phyloP scores from a whole-genome alignment of 92 coral and sea anemone species.

The Zoanthus gigantus region DNA sequence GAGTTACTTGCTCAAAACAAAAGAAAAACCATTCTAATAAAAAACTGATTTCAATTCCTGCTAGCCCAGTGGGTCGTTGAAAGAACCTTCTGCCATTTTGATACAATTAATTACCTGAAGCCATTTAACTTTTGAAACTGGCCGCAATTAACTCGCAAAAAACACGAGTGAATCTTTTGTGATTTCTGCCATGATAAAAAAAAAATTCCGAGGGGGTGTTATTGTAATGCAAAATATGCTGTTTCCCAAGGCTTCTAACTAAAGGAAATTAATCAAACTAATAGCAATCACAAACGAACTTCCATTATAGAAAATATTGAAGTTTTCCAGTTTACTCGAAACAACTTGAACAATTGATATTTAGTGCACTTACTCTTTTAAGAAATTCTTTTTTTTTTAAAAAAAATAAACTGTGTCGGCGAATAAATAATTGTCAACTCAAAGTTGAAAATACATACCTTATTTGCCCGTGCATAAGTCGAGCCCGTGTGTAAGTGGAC shows the following conservation, averaged over 20 bases:
- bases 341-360: too few relatives aligned
- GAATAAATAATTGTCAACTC: too few relatives aligned
- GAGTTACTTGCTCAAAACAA: too few relatives aligned
- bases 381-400: too few relatives aligned
- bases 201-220: background rate
- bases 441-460: too few relatives aligned
- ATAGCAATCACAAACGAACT: background rate
- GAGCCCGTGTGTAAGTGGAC: too few relatives aligned
- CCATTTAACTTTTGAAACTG: conserved; percentile 1
- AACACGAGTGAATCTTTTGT: conserved; percentile 32
- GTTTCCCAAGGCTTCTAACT: conserved; percentile 16
- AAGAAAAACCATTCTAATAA: too few relatives aligned
- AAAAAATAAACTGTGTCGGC: too few relatives aligned
- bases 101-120: background rate
- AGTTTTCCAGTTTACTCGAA: background rate
- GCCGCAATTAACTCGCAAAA: conserved; percentile 1
- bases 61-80: conserved; percentile 18
- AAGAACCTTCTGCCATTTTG: background rate
- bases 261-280: background rate
- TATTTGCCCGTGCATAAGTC: too few relatives aligned
- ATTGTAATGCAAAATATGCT: conserved; percentile 20
- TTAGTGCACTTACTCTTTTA: too few relatives aligned
- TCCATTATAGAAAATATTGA: background rate
- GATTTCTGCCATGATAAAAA: conserved; percentile 22
- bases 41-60: background rate